Conservation (phyloP, 2,797 vertebrate genomes). For the Urophycis tenuis region DNA sequence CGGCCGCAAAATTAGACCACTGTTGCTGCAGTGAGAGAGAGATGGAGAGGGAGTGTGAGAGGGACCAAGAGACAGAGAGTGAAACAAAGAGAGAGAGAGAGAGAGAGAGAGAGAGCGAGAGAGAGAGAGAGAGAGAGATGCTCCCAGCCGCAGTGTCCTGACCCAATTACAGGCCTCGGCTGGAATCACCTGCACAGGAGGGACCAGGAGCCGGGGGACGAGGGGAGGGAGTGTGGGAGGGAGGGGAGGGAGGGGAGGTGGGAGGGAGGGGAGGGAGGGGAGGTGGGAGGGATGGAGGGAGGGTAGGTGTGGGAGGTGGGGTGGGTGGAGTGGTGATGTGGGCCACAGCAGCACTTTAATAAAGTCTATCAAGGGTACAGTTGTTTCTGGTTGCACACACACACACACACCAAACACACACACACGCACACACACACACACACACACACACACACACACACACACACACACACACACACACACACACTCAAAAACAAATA, state of each 20-base stretch:
- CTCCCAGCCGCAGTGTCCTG: constrained; percentile 42
- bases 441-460: too few species aligned
- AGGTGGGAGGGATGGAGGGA: constrained; percentile 34
- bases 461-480: too few species aligned
- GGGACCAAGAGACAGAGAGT: too few species aligned
- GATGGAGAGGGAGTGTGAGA: background rate
- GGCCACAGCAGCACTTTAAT: constrained; percentile 49
- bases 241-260: constrained; percentile 19
- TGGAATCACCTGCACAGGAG: constrained; percentile 26
- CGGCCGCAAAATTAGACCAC: background rate
- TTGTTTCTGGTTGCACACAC: constrained; percentile 16
- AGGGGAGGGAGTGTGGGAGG: background rate
- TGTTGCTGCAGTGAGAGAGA: background rate
- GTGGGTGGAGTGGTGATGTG: constrained; percentile 27
- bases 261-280: too few species aligned
- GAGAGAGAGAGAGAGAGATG: too few species aligned
- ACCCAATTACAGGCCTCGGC: constrained; percentile 57
- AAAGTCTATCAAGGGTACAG: constrained; percentile 56
- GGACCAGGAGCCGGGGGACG: background rate
- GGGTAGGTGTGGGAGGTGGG: too few species aligned
- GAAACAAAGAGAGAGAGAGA: too few species aligned
- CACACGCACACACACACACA: too few species aligned
- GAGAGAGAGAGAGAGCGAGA: too few species aligned
- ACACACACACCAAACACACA: too few species aligned
- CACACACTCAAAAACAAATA: too few species aligned